phyloP scores from a whole-genome alignment of 2,113 vertebrate genomes.

The Forbesichthys papilliferus region DNA sequence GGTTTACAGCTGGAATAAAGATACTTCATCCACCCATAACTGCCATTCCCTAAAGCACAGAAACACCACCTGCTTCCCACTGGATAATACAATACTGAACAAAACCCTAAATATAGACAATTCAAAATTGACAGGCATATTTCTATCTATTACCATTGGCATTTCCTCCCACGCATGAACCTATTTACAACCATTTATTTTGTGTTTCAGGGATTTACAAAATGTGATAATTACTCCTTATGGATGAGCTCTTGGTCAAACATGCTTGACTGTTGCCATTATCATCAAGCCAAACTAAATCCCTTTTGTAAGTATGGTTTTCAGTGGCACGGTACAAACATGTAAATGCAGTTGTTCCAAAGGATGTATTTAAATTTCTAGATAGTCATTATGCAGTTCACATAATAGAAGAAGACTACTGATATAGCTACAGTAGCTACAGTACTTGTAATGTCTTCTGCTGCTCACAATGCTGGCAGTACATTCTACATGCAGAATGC shows the following conservation, averaged over 20 bases:
- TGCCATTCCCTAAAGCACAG: background rate
- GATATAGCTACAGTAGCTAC: too few species aligned
- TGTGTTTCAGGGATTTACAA: background rate
- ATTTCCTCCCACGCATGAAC: background rate
- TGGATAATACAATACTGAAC: background rate
- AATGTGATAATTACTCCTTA: background rate
- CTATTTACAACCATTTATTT: background rate
- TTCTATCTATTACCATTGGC: background rate
- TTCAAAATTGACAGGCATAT: background rate
- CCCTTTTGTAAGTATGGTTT: too few species aligned
- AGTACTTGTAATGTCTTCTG: too few species aligned
- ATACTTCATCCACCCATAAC: background rate
- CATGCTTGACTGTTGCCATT: too few species aligned
- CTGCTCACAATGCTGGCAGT: too few species aligned
- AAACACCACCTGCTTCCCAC: background rate
- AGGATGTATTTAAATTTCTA: background rate
- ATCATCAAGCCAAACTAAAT: too few species aligned
- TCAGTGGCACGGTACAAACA: background rate
- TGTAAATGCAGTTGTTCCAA: background rate
- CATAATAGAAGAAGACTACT: too few species aligned
- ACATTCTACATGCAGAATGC: too few species aligned
- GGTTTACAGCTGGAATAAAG: conserved; percentile 3
- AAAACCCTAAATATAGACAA: background rate
- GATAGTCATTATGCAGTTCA: background rate
- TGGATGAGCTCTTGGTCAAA: too few species aligned